Conservation (phyloP, 92 coral and sea anemone species). For the Pocillopora meandrina region DNA sequence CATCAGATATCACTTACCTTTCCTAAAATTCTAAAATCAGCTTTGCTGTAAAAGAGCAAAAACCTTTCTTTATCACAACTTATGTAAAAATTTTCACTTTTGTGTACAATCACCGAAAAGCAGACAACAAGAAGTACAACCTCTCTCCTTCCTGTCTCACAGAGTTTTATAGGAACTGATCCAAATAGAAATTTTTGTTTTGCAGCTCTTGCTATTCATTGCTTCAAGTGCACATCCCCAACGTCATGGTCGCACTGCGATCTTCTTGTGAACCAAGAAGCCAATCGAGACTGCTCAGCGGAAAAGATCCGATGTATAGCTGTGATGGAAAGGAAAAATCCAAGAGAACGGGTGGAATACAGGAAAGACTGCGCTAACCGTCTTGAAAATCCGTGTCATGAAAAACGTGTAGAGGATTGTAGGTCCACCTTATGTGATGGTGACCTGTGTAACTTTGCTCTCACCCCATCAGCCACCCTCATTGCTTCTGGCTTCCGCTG, state of each 20-base stretch:
- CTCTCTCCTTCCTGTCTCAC: too few species aligned
- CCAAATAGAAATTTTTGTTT: neutral
- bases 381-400: neutral
- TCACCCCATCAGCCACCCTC: neutral
- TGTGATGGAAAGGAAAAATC: neutral
- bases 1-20: too few species aligned
- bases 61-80: too few species aligned
- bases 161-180: too few species aligned
- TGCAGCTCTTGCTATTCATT: neutral
- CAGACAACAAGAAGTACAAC: too few species aligned
- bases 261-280: neutral
- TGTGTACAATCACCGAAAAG: too few species aligned
- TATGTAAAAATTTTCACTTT: too few species aligned
- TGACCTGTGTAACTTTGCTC: conserved; percentile 19
- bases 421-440: conserved; percentile 11
- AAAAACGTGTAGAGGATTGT: neutral
- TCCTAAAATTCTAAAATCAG: too few species aligned
- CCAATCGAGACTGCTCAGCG: too few species aligned
- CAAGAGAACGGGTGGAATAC: neutral
- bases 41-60: too few species aligned
- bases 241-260: conserved; percentile 15
- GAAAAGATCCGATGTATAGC: neutral
- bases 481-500: neutral
- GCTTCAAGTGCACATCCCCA: neutral
- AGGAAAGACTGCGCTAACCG: neutral